These are phyloP conservation scores for Axea sp. DNA, from an alignment of 2,888 invertebrate species.

Conservation along the genomic window DNA sequence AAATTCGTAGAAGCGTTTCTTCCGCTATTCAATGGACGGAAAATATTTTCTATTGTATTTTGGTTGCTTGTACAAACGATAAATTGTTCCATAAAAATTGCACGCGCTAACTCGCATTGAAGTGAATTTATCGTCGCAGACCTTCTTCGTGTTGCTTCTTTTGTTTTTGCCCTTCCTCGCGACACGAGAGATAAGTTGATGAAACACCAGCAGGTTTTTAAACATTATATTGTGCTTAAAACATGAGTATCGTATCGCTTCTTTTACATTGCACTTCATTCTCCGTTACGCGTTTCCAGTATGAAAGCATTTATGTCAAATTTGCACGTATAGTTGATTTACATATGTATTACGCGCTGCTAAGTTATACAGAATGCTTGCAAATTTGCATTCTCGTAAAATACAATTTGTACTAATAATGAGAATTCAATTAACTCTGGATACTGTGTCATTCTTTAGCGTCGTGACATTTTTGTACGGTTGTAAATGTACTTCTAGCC, in stretches of 20 bases:
- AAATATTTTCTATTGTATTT: slow-evolving; percentile 32
- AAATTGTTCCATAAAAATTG: background rate
- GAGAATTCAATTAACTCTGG: slow-evolving; percentile 35
- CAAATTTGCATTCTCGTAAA: slow-evolving; percentile 36
- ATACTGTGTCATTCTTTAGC: slow-evolving; percentile 2
- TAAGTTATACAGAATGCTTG: slow-evolving; percentile 23
- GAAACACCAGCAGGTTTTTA: slow-evolving; percentile 21
- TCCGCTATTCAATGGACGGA: background rate
- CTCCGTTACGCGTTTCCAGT: slow-evolving; percentile 34
- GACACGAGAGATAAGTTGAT: slow-evolving; percentile 11
- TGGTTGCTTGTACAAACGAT: background rate
- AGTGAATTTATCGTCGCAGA: background rate
- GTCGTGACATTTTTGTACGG: background rate
- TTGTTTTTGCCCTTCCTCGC: too few species aligned
- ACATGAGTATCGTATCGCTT: slow-evolving; percentile 6
- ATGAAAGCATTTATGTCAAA: slow-evolving; percentile 54
- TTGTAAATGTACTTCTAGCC: slow-evolving; percentile 15
- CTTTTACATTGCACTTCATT: slow-evolving; percentile 9
- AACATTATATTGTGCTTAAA: slow-evolving; percentile 19
- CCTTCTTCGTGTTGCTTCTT: too few species aligned
- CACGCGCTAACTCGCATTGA: background rate
- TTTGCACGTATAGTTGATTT: slow-evolving; percentile 52
- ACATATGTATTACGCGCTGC: slow-evolving; percentile 40
- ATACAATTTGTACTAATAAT: slow-evolving; percentile 43
- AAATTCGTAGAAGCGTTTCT: slow-evolving; percentile 11